Evolutionary conservation across 2,888 invertebrate genomes (phyloP).

Genomic region (Leptinotarsa peninsularis): DNA sequence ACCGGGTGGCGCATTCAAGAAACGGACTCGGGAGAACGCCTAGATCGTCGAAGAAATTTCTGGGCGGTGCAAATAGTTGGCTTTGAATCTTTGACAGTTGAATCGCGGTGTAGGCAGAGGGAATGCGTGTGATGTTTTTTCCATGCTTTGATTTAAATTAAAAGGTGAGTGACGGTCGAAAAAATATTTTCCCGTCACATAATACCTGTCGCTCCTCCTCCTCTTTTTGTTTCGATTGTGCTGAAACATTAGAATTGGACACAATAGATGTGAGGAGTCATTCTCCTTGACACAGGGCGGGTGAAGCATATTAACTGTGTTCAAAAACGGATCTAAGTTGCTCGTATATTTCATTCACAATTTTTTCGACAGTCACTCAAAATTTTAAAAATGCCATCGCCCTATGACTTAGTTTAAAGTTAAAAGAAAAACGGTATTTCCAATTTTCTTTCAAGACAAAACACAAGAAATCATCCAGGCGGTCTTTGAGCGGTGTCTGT

Average conservation of each 20-base stretch:
- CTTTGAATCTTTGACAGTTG: slow-evolving; percentile 28
- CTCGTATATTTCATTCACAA: not conserved
- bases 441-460: too few relatives aligned
- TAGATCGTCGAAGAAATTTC: slow-evolving; percentile 20
- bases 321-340: not conserved
- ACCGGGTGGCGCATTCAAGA: slow-evolving; percentile 19
- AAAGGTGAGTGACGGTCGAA: slow-evolving; percentile 14
- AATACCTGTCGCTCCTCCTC: slow-evolving; percentile 17
- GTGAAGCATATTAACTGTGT: not conserved
- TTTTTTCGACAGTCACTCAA: too few relatives aligned
- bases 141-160: slow-evolving; percentile 16
- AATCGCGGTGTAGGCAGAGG: slow-evolving; percentile 34
- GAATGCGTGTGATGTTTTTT: slow-evolving; percentile 34
- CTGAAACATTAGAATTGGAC: not conserved
- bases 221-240: slow-evolving; percentile 12
- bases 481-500: too few relatives aligned
- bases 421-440: too few relatives aligned
- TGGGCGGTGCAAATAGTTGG: slow-evolving; percentile 20
- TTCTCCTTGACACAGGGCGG: not conserved
- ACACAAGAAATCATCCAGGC: too few relatives aligned
- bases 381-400: too few relatives aligned
- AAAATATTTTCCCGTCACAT: slow-evolving; percentile 12
- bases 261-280: slow-evolving; percentile 4
- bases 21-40: slow-evolving; percentile 17
- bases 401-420: too few relatives aligned